Evolutionary conservation across 2,888 invertebrate genomes (phyloP).

Genomic region (Phania funesta): DNA sequence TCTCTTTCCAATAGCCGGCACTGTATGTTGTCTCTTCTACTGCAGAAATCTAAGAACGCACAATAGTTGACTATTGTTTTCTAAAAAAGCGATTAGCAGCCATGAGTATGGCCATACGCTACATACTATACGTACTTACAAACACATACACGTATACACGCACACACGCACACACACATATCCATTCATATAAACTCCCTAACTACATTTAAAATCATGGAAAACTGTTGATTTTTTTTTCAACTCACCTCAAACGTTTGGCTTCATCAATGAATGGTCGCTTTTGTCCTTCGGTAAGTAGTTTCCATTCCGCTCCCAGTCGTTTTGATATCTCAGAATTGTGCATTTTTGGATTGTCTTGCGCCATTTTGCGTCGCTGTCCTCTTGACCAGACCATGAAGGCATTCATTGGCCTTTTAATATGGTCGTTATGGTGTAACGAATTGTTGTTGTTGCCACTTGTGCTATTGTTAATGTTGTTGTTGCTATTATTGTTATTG

Average conservation of each 20-base stretch:
- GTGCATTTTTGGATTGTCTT: slow-evolving; percentile 97
- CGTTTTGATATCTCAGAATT: slow-evolving; percentile 94
- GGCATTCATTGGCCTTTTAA: slow-evolving; percentile 98
- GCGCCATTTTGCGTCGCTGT: slow-evolving; percentile 94
- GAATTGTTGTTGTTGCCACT: slow-evolving; percentile 54
- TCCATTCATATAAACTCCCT: not conserved
- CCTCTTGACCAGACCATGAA: slow-evolving; percentile 98
- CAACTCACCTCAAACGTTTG: slow-evolving; percentile 88
- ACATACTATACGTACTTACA: not conserved
- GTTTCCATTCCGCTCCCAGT: slow-evolving; percentile 96
- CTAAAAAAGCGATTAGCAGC: slow-evolving; percentile 33
- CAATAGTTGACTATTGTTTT: slow-evolving; percentile 52
- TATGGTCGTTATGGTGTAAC: slow-evolving; percentile 84
- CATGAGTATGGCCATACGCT: slow-evolving; percentile 6
- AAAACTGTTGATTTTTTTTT: not conserved
- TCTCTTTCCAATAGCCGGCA: not conserved
- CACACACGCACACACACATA: slow-evolving; percentile 22
- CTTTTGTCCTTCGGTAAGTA: slow-evolving; percentile 92
- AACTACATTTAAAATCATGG: slow-evolving; percentile 11
- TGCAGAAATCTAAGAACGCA: slow-evolving; percentile 11
- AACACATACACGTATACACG: not conserved
- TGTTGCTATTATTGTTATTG: slow-evolving; percentile 50
- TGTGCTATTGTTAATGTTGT: slow-evolving; percentile 14
- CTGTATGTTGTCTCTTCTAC: not conserved
- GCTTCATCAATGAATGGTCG: slow-evolving; percentile 97